A percentile compares a stretch with the other conserved stretches of the same genome.
Evolutionary conservation across 2,888 invertebrate species (phyloP).

Genomic region (Serripes groenlandicus): DNA sequence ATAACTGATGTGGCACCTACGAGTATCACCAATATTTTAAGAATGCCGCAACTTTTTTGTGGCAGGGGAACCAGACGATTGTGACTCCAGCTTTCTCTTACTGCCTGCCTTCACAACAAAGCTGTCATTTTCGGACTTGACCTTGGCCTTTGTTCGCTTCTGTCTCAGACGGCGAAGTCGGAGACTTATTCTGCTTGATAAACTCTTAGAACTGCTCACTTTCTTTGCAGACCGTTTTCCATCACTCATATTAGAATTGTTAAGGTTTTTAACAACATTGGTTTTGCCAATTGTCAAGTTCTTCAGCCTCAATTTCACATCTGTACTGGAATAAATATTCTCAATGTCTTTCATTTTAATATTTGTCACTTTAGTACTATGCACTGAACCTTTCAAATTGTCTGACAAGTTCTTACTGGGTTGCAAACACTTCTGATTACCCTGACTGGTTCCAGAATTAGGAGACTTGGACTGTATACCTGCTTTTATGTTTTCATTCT

Average conservation of each 20-base stretch:
- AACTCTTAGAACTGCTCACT: conserved; percentile 39
- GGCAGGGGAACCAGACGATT: conserved; percentile 45
- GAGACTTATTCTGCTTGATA: conserved; percentile 64
- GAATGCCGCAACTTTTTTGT: conserved; percentile 68
- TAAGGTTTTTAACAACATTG: conserved; percentile 36
- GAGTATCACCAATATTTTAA: too few relatives aligned
- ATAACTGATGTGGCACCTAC: too few relatives aligned
- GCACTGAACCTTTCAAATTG: conserved; percentile 33
- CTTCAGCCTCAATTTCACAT: conserved; percentile 51
- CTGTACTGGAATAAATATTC: conserved; percentile 51
- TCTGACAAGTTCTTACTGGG: conserved; percentile 45
- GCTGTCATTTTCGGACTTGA: conserved; percentile 66
- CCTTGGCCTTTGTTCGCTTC: conserved; percentile 29
- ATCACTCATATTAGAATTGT: conserved; percentile 51
- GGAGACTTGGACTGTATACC: conserved; percentile 3
- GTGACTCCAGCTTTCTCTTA: conserved; percentile 67
- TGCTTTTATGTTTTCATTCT: conserved; percentile 18
- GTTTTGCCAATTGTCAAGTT: conserved; percentile 44
- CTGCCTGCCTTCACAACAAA: conserved; percentile 56
- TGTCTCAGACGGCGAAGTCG: conserved; percentile 56
- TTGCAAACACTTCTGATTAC: conserved; percentile 52
- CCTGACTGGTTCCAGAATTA: conserved; percentile 13
- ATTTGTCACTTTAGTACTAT: conserved; percentile 19
- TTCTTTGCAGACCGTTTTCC: conserved; percentile 42
- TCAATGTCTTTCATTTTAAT: conserved; percentile 57